Base-by-base conservation (phyloP, 2,888 invertebrate genomes). In the Harpalus rubripes region DNA sequence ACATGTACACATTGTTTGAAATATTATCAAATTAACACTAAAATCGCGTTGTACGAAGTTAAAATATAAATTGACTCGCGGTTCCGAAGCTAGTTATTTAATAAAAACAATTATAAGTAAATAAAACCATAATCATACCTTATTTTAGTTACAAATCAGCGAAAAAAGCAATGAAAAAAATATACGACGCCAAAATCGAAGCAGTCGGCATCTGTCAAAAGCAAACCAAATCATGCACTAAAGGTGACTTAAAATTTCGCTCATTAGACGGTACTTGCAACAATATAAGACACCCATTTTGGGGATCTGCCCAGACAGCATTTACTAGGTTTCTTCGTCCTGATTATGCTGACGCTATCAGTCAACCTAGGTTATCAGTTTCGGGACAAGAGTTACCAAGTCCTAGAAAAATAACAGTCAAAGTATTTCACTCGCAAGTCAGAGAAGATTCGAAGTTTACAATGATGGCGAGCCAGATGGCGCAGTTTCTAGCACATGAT, bases 401-500 rank as follows among this genome's bases (percentile, higher is more conserved):
- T 58, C 88, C 90, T 26, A 89, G 91, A 65, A 86, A 88, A 18
- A 87, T 91, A 41, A 91, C 90, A 85, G 88, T 88, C 61, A 88
- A 88, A 26, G 87, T 91, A 74, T 91, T 90, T 87, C 89, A 89
- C 5, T 90, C 90, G 85, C 87, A 89, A 8, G 88, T 89, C 10
- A 87, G 88, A 22, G 87, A 87, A 26, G 90, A 91, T 86, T 88
- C 89, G n/a, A 86, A 89, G 81, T 89, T 89, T 87, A 90, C 90
- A 56, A 88, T 92, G 63, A 89, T 90, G 52, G 88, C 92, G 61
- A 93, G 93, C 93, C 93, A 93, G 88, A 94, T 93, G 92, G 94
- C 94, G 26, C 94, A 94, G 88, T 92, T 94, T 87, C 91, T 94
- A 61, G 93, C 94, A 32, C 94, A 94, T 89, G 93, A 93, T 86